Conservation (phyloP, 2,797 vertebrate genomes). For the Rhinoraja longicauda region DNA sequence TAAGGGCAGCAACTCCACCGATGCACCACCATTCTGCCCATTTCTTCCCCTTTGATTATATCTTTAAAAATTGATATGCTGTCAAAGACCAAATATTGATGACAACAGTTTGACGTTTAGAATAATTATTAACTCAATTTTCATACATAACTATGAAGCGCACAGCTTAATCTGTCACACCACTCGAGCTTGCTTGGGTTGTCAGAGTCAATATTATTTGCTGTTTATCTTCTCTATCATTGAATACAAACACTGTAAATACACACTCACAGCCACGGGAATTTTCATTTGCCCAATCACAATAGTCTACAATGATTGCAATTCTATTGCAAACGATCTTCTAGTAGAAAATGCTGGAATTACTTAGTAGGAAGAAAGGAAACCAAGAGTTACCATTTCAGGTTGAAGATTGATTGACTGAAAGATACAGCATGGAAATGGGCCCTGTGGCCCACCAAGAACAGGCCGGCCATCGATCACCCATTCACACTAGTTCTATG, state of each 20-base stretch:
- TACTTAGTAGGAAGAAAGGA: too few relatives aligned
- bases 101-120: not conserved
- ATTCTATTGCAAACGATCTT: not conserved
- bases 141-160: not conserved
- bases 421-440: too few relatives aligned
- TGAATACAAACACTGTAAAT: not conserved
- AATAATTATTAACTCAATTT: not conserved
- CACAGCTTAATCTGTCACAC: not conserved
- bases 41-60: not conserved
- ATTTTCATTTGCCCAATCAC: not conserved
- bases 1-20: too few relatives aligned
- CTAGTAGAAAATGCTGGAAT: not conserved
- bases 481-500: too few relatives aligned
- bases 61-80: not conserved
- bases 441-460: too few relatives aligned
- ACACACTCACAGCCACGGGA: not conserved
- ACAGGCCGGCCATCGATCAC: too few relatives aligned
- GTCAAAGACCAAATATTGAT: not conserved
- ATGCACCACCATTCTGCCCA: too few relatives aligned
- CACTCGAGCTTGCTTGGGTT: not conserved
- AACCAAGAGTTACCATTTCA: too few relatives aligned
- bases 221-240: not conserved
- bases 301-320: not conserved
- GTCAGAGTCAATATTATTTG: not conserved
- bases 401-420: too few relatives aligned